phyloP scores from a whole-genome alignment of 1,140 invertebrate species.

The Neodiprion lecontei region DNA sequence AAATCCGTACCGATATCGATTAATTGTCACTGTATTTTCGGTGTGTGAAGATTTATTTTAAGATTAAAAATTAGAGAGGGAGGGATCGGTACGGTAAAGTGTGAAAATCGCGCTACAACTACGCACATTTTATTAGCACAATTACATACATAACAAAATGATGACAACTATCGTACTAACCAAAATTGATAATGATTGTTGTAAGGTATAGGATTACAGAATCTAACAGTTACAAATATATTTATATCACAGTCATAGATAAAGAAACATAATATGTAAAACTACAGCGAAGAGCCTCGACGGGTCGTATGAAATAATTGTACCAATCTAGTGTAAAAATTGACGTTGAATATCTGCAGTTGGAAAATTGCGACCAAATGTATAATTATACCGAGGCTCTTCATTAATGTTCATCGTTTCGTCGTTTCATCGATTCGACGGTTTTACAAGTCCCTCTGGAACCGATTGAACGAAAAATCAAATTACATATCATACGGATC shows the following conservation, averaged over 20 bases:
- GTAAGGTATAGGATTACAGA: slow-evolving; percentile 23
- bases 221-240: slow-evolving; percentile 34
- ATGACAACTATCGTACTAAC: background rate
- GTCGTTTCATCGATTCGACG: background rate
- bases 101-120: background rate
- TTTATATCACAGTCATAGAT: slow-evolving; percentile 41
- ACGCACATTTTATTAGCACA: slow-evolving; percentile 13
- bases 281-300: slow-evolving; percentile 19
- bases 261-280: slow-evolving; percentile 30
- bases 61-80: background rate
- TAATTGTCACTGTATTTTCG: background rate
- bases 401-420: background rate
- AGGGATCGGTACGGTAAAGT: too few relatives aligned
- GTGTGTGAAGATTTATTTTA: background rate
- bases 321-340: slow-evolving; percentile 1
- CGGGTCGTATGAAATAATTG: background rate
- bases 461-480: background rate
- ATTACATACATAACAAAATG: background rate
- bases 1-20: too few relatives aligned
- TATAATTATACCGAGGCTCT: background rate
- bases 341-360: background rate
- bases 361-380: background rate
- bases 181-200: background rate
- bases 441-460: background rate
- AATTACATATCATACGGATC: background rate